Base-by-base conservation (phyloP, 2,113 vertebrate genomes). In the Stigmatopora argus region DNA sequence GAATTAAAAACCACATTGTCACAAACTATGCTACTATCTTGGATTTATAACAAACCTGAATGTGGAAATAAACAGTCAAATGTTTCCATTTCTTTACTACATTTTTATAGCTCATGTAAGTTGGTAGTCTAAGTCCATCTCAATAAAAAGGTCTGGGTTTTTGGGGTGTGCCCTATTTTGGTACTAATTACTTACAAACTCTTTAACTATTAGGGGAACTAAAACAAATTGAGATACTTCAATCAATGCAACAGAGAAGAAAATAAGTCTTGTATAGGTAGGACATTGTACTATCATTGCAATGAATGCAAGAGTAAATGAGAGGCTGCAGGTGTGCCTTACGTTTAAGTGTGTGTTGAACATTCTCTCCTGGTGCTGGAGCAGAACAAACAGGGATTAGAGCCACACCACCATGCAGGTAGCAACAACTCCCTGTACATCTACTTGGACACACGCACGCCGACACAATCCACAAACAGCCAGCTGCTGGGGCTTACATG, bases 381-480 rank as follows among this genome's bases (percentile, higher is more conserved):
- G 86, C 85, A 87, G 82, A 88, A 87, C 86, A 87, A 88, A 88
- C 85, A 87, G 72, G 83, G 83, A 87, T 87, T 88, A 88, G 77
- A 85, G 80, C 78, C 34, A 78, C 77, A 81, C 83, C 80, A 80
- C 73, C 77, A 84, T 87, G 79, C 86, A 87, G 86, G 86, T 87
- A 88, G 69, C 78, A 75, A 88, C 86, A 85, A 65, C 78, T 85
- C 80, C 80, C 72, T 6, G 65, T 70, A 72, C 77, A 55, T 62
- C 62, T 60, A 31, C 52, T 18, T 67, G 53, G 66, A 68, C 70
- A 63, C 61, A 60, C 68, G 60, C 53, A 67, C 63, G 60, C 64
- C 49, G 58, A 73, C 60, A 65, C 71, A 10, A 62, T 70, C 69
- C 70, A 53, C 69, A 56, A 56, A 68, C 78, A 74, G 64, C 75